Conservation (phyloP, 2,888 invertebrate species). For the Aspidapion aeneum region DNA sequence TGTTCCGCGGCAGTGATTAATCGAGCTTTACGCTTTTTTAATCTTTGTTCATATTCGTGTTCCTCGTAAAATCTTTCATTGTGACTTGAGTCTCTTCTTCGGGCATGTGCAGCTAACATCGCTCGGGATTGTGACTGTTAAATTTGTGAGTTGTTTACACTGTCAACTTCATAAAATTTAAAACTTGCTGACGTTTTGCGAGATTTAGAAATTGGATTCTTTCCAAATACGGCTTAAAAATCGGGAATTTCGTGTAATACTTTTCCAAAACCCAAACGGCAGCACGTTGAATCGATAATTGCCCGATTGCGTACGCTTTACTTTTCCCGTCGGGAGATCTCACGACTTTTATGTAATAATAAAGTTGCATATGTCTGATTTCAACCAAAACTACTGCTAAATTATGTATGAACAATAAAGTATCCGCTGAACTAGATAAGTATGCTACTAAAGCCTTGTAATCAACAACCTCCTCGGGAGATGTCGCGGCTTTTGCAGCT, state of each 20-base stretch:
- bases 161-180: conserved; percentile 97
- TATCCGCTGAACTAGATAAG: conserved; percentile 89
- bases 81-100: conserved; percentile 87
- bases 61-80: conserved; percentile 98
- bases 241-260: conserved; percentile 94
- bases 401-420: conserved; percentile 92
- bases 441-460: conserved; percentile 90
- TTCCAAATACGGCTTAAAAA: conserved; percentile 95
- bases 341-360: conserved; percentile 86
- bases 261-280: conserved; percentile 92
- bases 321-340: conserved; percentile 95
- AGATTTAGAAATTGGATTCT: conserved; percentile 80
- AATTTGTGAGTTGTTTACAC: conserved; percentile 59
- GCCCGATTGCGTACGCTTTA: conserved; percentile 82
- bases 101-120: conserved; percentile 70
- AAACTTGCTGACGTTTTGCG: conserved; percentile 77
- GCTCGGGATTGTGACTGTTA: conserved; percentile 69
- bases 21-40: conserved; percentile 85
- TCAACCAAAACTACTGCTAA: conserved; percentile 91
- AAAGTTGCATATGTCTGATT: conserved; percentile 89
- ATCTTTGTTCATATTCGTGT: conserved; percentile 91
- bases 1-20: conserved; percentile 94
- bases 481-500: conserved; percentile 73
- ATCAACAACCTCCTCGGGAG: conserved; percentile 75
- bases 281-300: conserved; percentile 91